phyloP scores from a whole-genome alignment of 2,113 vertebrate genomes.

The Narcine bancroftii region DNA sequence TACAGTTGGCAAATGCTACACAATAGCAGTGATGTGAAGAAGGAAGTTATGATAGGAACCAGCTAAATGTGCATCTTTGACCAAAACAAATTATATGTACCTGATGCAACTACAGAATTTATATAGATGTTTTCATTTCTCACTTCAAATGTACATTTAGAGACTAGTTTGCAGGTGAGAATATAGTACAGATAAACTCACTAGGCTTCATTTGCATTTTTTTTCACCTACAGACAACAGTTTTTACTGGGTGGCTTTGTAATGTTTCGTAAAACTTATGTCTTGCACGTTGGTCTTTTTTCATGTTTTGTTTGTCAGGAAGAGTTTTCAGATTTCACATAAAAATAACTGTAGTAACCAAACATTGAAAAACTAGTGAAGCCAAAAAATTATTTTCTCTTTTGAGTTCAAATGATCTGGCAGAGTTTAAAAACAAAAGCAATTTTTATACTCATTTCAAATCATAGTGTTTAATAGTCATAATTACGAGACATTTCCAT shows the following conservation, averaged over 20 bases:
- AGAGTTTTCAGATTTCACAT: slow-evolving; percentile 87
- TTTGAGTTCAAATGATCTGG: slow-evolving; percentile 94
- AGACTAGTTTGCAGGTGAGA: slow-evolving; percentile 26
- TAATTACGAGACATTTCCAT: slow-evolving; percentile 72
- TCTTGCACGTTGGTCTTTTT: slow-evolving; percentile 76
- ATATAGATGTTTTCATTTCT: slow-evolving; percentile 65
- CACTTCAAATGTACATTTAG: slow-evolving; percentile 35
- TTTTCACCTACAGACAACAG: slow-evolving; percentile 57
- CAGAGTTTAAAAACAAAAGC: slow-evolving; percentile 89
- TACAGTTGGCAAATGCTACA: slow-evolving; percentile 70
- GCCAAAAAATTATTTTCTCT: slow-evolving; percentile 98
- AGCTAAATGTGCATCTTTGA: slow-evolving; percentile 73
- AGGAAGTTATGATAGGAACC: slow-evolving; percentile 76
- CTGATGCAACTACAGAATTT: slow-evolving; percentile 91
- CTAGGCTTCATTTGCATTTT: slow-evolving; percentile 38
- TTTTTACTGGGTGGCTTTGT: slow-evolving; percentile 82
- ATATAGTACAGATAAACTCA: slow-evolving; percentile 28
- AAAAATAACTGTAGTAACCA: slow-evolving; percentile 92
- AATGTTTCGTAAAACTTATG: slow-evolving; percentile 74
- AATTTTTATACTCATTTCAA: slow-evolving; percentile 96
- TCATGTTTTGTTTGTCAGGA: slow-evolving; percentile 74
- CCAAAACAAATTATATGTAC: slow-evolving; percentile 88
- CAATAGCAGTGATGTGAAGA: slow-evolving; percentile 29
- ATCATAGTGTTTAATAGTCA: slow-evolving; percentile 80
- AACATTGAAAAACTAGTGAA: slow-evolving; percentile 98